These are phyloP conservation scores for Manacus vitellinus DNA, from an alignment of 2,113 vertebrate species.

Conservation along the genomic window DNA sequence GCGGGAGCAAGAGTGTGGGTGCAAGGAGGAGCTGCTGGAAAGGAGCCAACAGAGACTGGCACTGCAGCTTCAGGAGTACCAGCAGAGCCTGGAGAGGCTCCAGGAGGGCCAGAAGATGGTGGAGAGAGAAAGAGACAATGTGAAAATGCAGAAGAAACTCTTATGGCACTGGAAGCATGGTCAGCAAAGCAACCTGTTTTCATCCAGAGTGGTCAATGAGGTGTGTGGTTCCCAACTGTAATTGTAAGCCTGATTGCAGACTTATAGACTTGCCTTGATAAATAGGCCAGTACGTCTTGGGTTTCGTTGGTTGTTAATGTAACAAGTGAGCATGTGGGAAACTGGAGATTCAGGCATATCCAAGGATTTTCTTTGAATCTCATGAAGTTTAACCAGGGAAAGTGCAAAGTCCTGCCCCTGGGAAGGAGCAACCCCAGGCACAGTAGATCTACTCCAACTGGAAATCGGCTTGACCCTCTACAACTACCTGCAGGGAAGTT, in stretches of 20 bases:
- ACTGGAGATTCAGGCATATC: background rate
- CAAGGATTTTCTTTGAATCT: background rate
- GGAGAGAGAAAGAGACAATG: constrained; percentile 62
- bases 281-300: background rate
- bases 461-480: background rate
- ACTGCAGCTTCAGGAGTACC: constrained; percentile 75
- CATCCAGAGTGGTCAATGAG: constrained; percentile 40
- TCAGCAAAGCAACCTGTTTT: constrained; percentile 77
- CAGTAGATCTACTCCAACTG: background rate
- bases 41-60: constrained; percentile 35
- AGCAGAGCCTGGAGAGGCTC: constrained; percentile 77
- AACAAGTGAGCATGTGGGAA: background rate
- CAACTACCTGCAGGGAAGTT: background rate
- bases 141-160: constrained; percentile 69
- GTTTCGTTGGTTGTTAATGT: background rate
- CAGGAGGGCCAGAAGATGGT: constrained; percentile 76
- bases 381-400: background rate
- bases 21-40: constrained; percentile 68
- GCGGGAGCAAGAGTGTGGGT: constrained; percentile 50
- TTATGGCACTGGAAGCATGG: constrained; percentile 78
- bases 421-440: background rate
- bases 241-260: background rate
- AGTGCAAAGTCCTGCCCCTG: background rate
- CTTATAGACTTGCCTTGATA: background rate
- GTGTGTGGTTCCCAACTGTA: constrained; percentile 15